A percentile compares a stretch with the other conserved stretches of the same genome.
These are phyloP conservation scores for Staurois parvus DNA, from an alignment of 2,797 vertebrate genomes.

Conservation along the genomic window DNA sequence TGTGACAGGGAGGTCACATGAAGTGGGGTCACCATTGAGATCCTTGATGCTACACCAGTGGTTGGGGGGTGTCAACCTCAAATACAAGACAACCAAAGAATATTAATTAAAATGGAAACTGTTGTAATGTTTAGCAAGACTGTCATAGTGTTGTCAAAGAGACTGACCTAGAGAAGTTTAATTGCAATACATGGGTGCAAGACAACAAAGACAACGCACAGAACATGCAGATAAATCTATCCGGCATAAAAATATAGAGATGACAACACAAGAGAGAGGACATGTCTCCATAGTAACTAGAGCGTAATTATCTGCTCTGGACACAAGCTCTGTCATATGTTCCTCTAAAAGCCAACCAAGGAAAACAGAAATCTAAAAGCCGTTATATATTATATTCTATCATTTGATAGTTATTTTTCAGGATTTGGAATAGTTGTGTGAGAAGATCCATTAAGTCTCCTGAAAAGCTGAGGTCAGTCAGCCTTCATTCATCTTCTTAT, in stretches of 20 bases:
- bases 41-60: too few species aligned
- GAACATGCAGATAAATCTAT: slow-evolving; percentile 14
- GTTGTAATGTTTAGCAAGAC: background rate
- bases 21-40: too few species aligned
- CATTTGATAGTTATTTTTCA: too few species aligned
- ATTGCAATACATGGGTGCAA: background rate
- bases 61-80: background rate
- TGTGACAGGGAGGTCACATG: too few species aligned
- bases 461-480: too few species aligned
- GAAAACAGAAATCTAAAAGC: too few species aligned
- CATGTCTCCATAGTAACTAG: slow-evolving; percentile 34
- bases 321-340: background rate
- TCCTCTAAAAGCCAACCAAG: background rate
- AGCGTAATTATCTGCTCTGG: background rate
- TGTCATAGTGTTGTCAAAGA: slow-evolving; percentile 11
- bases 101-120: background rate
- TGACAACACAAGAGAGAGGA: slow-evolving; percentile 16
- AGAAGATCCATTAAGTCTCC: too few species aligned
- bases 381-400: too few species aligned
- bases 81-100: background rate
- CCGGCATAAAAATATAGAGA: slow-evolving; percentile 14
- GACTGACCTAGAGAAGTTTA: background rate
- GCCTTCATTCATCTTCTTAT: too few species aligned
- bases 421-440: too few species aligned
- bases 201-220: background rate